Base-by-base conservation (phyloP, 2,113 vertebrate species). In the Rousettus leschenaultii region DNA sequence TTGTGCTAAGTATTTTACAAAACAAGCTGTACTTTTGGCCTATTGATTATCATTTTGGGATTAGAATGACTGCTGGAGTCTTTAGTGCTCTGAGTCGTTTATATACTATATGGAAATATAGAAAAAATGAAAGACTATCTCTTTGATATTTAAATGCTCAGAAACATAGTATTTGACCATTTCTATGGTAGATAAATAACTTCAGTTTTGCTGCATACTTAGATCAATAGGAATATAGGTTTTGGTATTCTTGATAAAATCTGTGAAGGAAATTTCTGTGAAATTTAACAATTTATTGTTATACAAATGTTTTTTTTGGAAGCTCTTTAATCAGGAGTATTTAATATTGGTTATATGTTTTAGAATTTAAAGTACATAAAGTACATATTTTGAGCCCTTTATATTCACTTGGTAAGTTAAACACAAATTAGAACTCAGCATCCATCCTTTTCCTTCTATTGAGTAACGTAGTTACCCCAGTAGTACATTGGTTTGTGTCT, bases 381-480 rank as follows among this genome's bases (percentile, higher is more conserved):
- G 40, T 40, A 30, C 43, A 48, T 89, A 65, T 78, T 92, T 92
- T 75, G 57, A 87, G 13, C 57, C 9, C 14, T 93, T 89, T 85
- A 3, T 84, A 59, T 85, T 96, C 89, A 91, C 15, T 51, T 95
- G 82, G 65, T 88, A 80, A 70, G 92, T 94, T 91, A 96, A 77
- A 43, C 21, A 91, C 48, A 22, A 77, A 4, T 86, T 95, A 71
- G 33, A 92, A 74, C 26, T 96, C 6, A 65, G 38, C 59, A 26
- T 53, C 45, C 96, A 2, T 85, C 75, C 24, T 87, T 96, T 96
- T 79, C 8, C 48, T 86, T 79, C 45, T 71, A 7, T 85, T 94
- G 40, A 75, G 30, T 95, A 87, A 89, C 70, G 3, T 65, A 94
- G 51, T 4, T 91, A 92, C 80, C 48, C n/a, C 18, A 77, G 21